Evolutionary conservation across 2,113 vertebrate genomes (phyloP).

Genomic region (Lampris megalopsis): DNA sequence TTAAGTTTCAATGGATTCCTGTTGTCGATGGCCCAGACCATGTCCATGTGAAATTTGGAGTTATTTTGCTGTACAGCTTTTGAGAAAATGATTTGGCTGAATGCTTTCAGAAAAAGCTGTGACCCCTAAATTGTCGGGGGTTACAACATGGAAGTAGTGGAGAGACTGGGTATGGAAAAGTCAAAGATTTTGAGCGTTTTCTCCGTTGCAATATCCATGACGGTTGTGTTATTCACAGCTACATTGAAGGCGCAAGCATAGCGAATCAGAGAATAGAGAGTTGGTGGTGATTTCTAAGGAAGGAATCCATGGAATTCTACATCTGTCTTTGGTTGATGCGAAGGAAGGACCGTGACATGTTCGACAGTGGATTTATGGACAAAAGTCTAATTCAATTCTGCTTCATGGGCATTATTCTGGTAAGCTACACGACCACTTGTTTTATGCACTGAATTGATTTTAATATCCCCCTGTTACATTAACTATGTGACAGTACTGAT

Average conservation of each 20-base stretch:
- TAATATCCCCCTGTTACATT: too few relatives aligned
- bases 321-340: slow-evolving; percentile 15
- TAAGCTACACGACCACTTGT: too few relatives aligned
- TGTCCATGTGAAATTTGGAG: too few relatives aligned
- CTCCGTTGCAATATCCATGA: slow-evolving; percentile 9
- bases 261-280: slow-evolving; percentile 17
- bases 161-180: not conserved
- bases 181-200: not conserved
- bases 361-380: slow-evolving; percentile 7
- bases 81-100: not conserved
- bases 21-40: too few relatives aligned
- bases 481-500: too few relatives aligned
- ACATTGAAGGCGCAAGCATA: slow-evolving; percentile 22
- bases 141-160: not conserved
- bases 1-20: too few relatives aligned
- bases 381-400: slow-evolving; percentile 23
- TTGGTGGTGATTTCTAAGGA: slow-evolving; percentile 17
- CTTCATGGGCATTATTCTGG: not conserved
- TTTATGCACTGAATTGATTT: too few relatives aligned
- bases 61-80: too few relatives aligned
- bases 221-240: slow-evolving; percentile 9
- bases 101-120: slow-evolving; percentile 6
- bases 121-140: not conserved
- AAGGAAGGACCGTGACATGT: slow-evolving; percentile 13
- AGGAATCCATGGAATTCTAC: slow-evolving; percentile 21